phyloP scores from a whole-genome alignment of 1,140 invertebrate genomes.

The Drosophila tsacasi region DNA sequence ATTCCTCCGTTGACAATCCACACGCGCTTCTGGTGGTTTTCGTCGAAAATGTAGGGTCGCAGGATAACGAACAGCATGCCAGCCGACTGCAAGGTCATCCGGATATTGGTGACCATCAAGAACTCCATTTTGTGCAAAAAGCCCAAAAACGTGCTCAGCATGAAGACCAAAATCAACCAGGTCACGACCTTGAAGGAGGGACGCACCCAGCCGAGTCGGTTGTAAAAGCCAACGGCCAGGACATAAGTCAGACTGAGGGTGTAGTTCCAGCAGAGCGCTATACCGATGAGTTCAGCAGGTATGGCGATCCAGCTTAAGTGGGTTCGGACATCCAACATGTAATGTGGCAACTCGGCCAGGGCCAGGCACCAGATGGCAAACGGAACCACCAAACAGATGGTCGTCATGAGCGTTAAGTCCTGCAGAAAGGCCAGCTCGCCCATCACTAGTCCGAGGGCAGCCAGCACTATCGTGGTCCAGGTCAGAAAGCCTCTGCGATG shows the following conservation, averaged over 20 bases:
- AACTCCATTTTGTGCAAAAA: slow-evolving; percentile 89
- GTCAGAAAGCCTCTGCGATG: not conserved
- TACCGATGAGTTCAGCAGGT: slow-evolving; percentile 64
- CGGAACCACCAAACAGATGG: slow-evolving; percentile 68
- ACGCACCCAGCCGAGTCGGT: slow-evolving; percentile 25
- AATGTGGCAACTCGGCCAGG: slow-evolving; percentile 23
- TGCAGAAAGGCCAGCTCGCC: slow-evolving; percentile 47
- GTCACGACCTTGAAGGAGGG: slow-evolving; percentile 31
- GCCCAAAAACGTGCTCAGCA: slow-evolving; percentile 85
- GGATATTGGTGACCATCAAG: slow-evolving; percentile 75
- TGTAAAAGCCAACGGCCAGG: slow-evolving; percentile 27
- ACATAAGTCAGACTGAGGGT: slow-evolving; percentile 46
- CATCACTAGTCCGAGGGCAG: slow-evolving; percentile 18
- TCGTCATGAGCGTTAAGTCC: slow-evolving; percentile 30
- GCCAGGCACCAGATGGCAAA: slow-evolving; percentile 58
- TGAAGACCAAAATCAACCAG: slow-evolving; percentile 42
- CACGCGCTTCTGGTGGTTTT: slow-evolving; percentile 29
- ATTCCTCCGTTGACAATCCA: slow-evolving; percentile 44
- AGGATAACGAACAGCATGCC: slow-evolving; percentile 59
- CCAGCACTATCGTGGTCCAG: not conserved
- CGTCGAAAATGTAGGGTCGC: slow-evolving; percentile 46
- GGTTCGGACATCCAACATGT: not conserved
- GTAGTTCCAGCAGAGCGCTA: slow-evolving; percentile 29
- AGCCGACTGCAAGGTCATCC: slow-evolving; percentile 85
- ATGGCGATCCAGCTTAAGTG: slow-evolving; percentile 46